Conservation (phyloP, 2,888 invertebrate species). For the Netelia inedita region DNA sequence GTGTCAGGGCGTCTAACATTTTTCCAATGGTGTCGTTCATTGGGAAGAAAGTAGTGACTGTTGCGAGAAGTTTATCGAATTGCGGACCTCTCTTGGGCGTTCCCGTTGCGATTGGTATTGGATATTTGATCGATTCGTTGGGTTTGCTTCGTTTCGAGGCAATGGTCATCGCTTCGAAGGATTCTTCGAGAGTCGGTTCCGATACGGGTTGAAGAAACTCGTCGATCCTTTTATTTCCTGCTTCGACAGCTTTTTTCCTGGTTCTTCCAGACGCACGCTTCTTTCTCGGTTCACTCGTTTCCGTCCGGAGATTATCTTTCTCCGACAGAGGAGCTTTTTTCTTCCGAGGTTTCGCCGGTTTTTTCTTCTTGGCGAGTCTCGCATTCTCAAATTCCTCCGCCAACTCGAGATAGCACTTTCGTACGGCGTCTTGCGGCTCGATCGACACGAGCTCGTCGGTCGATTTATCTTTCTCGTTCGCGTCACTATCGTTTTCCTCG, state of each 20-base stretch:
- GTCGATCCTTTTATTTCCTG: conserved; percentile 75
- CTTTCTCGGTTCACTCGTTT: conserved; percentile 40
- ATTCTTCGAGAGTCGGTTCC: conserved; percentile 76
- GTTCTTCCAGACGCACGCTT: conserved; percentile 54
- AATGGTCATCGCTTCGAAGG: conserved; percentile 78
- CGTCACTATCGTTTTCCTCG: conserved; percentile 69
- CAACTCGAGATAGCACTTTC: conserved; percentile 88
- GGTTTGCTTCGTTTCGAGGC: conserved; percentile 81
- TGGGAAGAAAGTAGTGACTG: conserved; percentile 76
- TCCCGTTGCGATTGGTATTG: conserved; percentile 75
- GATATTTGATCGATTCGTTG: conserved; percentile 46
- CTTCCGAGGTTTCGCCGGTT: conserved; percentile 76
- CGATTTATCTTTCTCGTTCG: conserved; percentile 75
- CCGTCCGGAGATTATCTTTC: conserved; percentile 31
- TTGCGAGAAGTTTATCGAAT: conserved; percentile 81
- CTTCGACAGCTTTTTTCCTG: conserved; percentile 55
- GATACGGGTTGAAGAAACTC: conserved; percentile 77
- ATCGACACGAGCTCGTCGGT: conserved; percentile 87
- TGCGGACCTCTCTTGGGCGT: conserved; percentile 77
- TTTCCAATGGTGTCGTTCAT: conserved; percentile 83
- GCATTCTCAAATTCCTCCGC: conserved; percentile 87
- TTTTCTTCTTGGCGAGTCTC: conserved; percentile 85
- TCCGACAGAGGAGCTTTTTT: conserved; percentile 63
- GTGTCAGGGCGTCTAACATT: conserved; percentile 81
- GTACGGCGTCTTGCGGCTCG: conserved; percentile 89